Base-by-base conservation (phyloP, 2,888 invertebrate genomes). In the Chymomyza amoena region DNA sequence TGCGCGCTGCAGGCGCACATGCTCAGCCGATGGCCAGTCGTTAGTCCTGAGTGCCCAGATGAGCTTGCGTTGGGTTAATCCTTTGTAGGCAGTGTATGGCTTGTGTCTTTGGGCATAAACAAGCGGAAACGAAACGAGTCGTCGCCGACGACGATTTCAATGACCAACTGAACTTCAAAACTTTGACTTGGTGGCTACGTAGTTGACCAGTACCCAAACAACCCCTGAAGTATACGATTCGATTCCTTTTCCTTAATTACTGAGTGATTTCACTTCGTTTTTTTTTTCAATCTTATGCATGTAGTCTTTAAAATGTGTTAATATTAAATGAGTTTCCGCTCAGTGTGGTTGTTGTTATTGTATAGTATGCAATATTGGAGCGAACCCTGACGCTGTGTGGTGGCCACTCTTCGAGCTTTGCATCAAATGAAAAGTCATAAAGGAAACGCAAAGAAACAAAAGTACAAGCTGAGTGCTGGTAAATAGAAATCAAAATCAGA, bases 121-220 rank as follows among this genome's bases (percentile, higher is more conserved):
- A 36, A 39, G 50, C 61, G 61, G 66, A 66, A 64, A 64, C 36
- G 79, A 80, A 78, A 64, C 36, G 79, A 80, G 76, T 69, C 64
- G 39, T 9, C 36, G 6, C 13, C 13, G 13, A 13, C 39, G 39
- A 45, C 39, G 72, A 76, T 76, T 80, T 86, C 77, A 87, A 82
- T 88, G 89, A 88, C 89, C 89, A 88, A 89, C 82, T 87, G 87
- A 89, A 89, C 87, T 89, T 89, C 80, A 81, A 84, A 81, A 83
- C 84, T 87, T 87, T 75, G 75, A 82, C 78, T 78, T 73, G 73
- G 65, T 71, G 69, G 45, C 57, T 57, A 9, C 9, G 32, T 32
- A 20, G 66, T 61, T 78, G 78, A 81, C 78, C 78, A 77, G 52
- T 15, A 54, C 39, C 32, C 50, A 28, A 69, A 54, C 66, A 68